phyloP scores from a whole-genome alignment of 2,888 invertebrate species.

The Lobophora halterata region DNA sequence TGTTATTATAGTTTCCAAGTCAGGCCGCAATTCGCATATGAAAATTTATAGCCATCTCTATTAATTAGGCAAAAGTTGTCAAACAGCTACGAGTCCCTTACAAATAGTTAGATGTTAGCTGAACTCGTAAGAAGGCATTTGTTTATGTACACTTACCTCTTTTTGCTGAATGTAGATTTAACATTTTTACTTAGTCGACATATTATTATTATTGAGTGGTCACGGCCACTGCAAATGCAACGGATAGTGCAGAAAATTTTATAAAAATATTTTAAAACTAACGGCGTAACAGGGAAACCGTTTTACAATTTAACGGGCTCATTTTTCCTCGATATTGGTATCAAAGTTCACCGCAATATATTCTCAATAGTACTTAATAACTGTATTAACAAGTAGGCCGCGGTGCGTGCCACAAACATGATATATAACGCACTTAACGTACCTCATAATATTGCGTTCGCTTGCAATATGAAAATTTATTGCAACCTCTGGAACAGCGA shows the following conservation, averaged over 20 bases:
- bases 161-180: too few relatives aligned
- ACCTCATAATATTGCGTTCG: conserved; percentile 73
- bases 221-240: too few relatives aligned
- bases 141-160: too few relatives aligned
- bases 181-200: too few relatives aligned
- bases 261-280: conserved; percentile 36
- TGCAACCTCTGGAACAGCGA: conserved; percentile 59
- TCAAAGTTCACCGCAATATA: conserved; percentile 43
- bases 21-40: conserved; percentile 44
- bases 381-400: conserved; percentile 63
- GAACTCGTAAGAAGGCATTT: too few relatives aligned
- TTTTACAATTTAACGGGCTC: conserved; percentile 14
- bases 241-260: too few relatives aligned
- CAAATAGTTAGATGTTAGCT: too few relatives aligned
- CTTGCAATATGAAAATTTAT: conserved; percentile 79
- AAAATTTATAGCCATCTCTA: conserved; percentile 57
- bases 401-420: conserved; percentile 60
- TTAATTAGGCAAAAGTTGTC: conserved; percentile 52
- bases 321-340: conserved; percentile 23
- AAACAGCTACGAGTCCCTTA: conserved; percentile 37
- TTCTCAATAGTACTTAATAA: conserved; percentile 47
- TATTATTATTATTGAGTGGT: too few relatives aligned
- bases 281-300: conserved; percentile 14
- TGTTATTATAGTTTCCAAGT: conserved; percentile 46
- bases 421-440: conserved; percentile 71